A percentile compares a stretch with the other conserved stretches of the same genome.
These are phyloP conservation scores for Iphiclides podalirius DNA, from an alignment of 2,888 invertebrate genomes.

Conservation along the genomic window DNA sequence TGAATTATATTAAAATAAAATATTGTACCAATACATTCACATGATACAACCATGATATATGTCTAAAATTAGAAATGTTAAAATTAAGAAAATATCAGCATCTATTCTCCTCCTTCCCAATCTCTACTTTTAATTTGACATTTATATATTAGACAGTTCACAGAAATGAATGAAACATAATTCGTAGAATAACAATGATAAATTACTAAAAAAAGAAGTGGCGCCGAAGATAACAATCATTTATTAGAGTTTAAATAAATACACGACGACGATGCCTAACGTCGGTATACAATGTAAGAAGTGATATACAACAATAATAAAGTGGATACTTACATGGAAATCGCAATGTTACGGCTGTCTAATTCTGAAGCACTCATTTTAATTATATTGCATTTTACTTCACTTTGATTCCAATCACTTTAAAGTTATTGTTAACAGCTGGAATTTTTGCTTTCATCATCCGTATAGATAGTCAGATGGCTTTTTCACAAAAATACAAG, in stretches of 20 bases:
- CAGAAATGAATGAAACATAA: constrained; percentile 2
- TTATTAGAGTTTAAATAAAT: constrained; percentile 14
- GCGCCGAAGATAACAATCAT: constrained; percentile 7
- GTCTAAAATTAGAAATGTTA: no score
- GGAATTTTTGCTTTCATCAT: constrained; percentile 72
- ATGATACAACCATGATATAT: no score
- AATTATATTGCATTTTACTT: constrained; percentile 43
- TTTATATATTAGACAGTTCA: not conserved
- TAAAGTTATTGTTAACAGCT: constrained; percentile 50
- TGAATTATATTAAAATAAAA: no score
- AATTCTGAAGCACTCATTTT: constrained; percentile 72
- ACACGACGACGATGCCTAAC: constrained; percentile 36
- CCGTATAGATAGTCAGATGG: constrained; percentile 54
- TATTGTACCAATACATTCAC: no score
- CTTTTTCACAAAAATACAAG: constrained; percentile 61
- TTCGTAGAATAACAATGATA: constrained; percentile 1
- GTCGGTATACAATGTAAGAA: constrained; percentile 34
- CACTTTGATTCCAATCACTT: constrained; percentile 48
- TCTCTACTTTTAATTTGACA: not conserved
- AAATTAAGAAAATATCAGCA: no score
- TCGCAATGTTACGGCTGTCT: constrained; percentile 70
- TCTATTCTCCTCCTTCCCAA: no score
- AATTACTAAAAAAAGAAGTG: constrained; percentile 9
- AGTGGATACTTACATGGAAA: constrained; percentile 66
- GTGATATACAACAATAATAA: constrained; percentile 37